Conservation (phyloP, 2,888 invertebrate genomes). For the Drosophila suboccidentalis region DNA sequence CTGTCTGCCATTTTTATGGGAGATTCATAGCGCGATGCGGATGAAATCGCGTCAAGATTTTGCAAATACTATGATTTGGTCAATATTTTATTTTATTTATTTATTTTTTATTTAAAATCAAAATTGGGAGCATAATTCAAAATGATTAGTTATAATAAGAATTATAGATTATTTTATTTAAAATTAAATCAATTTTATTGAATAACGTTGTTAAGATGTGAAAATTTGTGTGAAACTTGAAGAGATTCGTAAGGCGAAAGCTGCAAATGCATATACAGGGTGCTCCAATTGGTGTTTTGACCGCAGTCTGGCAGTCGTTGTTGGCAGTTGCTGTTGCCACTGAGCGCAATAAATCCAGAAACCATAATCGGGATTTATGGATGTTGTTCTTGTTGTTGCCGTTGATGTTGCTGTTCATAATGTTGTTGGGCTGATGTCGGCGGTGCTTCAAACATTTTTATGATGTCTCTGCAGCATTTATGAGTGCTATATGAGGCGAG, state of each 20-base stretch:
- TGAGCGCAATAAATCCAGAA: conserved; percentile 78
- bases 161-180: too few relatives aligned
- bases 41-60: neutral
- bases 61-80: neutral
- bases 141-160: too few relatives aligned
- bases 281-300: conserved; percentile 31
- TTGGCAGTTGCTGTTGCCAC: conserved; percentile 9
- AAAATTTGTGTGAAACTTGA: conserved; percentile 3
- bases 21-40: conserved; percentile 3
- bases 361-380: conserved; percentile 82
- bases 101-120: too few relatives aligned
- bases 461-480: conserved; percentile 81
- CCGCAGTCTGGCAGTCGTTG: neutral
- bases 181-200: too few relatives aligned
- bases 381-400: conserved; percentile 58
- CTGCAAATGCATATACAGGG: conserved; percentile 23
- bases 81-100: neutral
- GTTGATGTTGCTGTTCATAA: conserved; percentile 37
- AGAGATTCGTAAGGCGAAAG: neutral
- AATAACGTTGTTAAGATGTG: neutral
- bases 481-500: conserved; percentile 53
- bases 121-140: too few relatives aligned
- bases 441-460: conserved; percentile 80
- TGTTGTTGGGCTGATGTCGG: conserved; percentile 58
- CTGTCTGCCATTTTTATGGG: conserved; percentile 1